Evolutionary conservation across 1,140 invertebrate genomes (phyloP).

Genomic region (Cotesia typhae): DNA sequence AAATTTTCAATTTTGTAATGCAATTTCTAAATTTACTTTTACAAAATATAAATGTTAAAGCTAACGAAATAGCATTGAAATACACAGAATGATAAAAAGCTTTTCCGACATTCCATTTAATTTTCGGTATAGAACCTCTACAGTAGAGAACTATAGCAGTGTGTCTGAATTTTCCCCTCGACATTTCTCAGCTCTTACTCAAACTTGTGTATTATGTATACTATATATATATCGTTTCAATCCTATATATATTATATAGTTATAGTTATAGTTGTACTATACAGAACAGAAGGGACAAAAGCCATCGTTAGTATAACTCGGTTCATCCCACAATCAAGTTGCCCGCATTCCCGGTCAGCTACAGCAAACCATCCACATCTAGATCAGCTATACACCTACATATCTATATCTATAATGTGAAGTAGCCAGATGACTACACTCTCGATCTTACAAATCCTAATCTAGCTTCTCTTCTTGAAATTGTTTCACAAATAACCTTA

Average conservation of each 20-base stretch:
- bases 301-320: conserved; percentile 54
- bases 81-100: conserved; percentile 45
- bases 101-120: conserved; percentile 41
- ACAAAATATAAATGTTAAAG: not conserved
- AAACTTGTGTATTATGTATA: not conserved
- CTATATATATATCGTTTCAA: not conserved
- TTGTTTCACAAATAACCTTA: too few relatives aligned
- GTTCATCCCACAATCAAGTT: conserved; percentile 7
- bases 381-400: too few relatives aligned
- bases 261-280: not conserved
- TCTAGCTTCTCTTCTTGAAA: too few relatives aligned
- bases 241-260: conserved; percentile 7
- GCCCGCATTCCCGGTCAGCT: too few relatives aligned
- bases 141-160: conserved; percentile 27
- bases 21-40: not conserved
- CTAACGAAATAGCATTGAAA: conserved; percentile 27
- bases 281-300: conserved; percentile 41
- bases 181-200: conserved; percentile 12
- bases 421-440: too few relatives aligned
- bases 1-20: not conserved
- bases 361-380: too few relatives aligned
- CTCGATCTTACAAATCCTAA: too few relatives aligned
- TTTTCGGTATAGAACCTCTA: conserved; percentile 25
- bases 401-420: too few relatives aligned
- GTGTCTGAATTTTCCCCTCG: conserved; percentile 10